Base-by-base conservation (phyloP, 1,140 invertebrate genomes). In the Procambarus clarkii region DNA sequence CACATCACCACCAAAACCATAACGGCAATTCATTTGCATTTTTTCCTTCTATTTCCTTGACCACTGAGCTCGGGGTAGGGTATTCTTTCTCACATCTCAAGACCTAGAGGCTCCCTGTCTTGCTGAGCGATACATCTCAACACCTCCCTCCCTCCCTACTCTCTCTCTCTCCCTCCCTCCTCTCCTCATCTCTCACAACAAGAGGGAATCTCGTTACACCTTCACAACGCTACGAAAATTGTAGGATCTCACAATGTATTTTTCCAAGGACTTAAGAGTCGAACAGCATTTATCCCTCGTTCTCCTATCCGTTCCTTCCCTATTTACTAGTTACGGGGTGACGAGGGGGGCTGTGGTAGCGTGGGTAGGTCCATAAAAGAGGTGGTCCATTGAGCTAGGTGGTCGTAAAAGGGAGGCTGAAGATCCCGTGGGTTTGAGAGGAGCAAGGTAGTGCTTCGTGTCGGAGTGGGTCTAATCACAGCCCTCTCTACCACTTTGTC, bases 401-500 rank as follows among this genome's bases (percentile, higher is more conserved):
- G 74, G 44, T 60, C 71, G 54, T 74, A n/a, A 86, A 71, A 78
- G 71, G 50, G 13, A 54, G 24, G 15, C 21, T 60, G 71, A 74
- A 74, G 69, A 74, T 74, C 0, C 69, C 34, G 13, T 74, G 34
- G n/a, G 69, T 74, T 74, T 74, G 69, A 24, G 69, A 74, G n/a
- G 24, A 24, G 21, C n/a, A 5, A 24, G 69, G n/a, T 11, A 24
- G 50, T 34, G 85, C 71, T 77, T 24, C 74, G 69, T 78, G 85
- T 86, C 85, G 85, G 85, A 46, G 71, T 11, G 46, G 3, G 24
- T n/a, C 46, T 86, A 86, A 86, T 86, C 85, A 86, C 85, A 86
- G 48, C 85, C 85, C n/a, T 86, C 71, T 60, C 85, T 78, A 50
- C 85, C 85, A 86, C 85, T 86, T 86, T 86, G 85, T 86, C 85